These are phyloP conservation scores for Muricea muricata DNA, from an alignment of 92 coral and sea anemone species.

Conservation along the genomic window DNA sequence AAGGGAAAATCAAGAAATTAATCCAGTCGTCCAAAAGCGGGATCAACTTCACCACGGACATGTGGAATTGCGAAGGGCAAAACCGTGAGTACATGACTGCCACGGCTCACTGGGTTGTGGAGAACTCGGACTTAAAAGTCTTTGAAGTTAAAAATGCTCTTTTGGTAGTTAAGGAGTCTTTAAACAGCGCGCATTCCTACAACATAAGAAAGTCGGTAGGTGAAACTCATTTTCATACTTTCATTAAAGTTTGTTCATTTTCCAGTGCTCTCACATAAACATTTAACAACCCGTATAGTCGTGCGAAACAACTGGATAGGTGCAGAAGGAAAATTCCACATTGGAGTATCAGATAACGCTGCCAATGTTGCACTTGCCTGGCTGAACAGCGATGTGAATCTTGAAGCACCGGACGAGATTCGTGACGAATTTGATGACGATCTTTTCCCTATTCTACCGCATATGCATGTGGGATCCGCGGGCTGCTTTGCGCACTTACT, in stretches of 20 bases:
- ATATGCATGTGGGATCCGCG: background rate
- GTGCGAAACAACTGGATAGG: background rate
- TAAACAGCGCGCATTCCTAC: background rate
- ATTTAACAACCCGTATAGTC: background rate
- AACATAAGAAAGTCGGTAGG: background rate
- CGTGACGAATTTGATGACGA: background rate
- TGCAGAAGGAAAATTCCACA: background rate
- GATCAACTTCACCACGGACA: background rate
- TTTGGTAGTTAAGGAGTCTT: background rate
- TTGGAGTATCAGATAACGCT: constrained; percentile 23
- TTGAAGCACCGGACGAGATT: background rate
- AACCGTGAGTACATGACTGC: background rate
- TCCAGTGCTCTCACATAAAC: background rate
- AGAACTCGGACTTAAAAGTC: background rate
- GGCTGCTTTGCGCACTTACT: background rate
- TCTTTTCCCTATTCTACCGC: background rate
- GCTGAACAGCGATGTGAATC: background rate
- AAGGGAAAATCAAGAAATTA: no score
- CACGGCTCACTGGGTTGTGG: background rate
- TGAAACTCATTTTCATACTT: no score
- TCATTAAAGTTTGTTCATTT: background rate
- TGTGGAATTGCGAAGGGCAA: background rate
- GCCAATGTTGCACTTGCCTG: constrained; percentile 6
- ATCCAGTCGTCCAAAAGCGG: background rate
- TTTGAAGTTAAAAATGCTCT: background rate